Evolutionary conservation across 2,888 invertebrate genomes (phyloP).

Genomic region (Agriopis aurantiaria): DNA sequence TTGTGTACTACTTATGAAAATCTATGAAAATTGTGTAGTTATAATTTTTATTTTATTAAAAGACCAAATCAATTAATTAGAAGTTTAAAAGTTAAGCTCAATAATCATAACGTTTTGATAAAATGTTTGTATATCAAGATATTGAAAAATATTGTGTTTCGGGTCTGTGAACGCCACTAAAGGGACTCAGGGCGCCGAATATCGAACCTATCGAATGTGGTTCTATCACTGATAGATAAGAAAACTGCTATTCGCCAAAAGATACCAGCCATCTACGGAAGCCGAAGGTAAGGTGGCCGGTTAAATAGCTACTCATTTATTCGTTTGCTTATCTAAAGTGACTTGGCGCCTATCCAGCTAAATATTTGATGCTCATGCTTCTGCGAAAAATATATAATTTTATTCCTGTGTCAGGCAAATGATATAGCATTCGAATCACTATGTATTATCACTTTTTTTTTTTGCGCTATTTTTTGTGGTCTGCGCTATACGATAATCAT

Average conservation of each 20-base stretch:
- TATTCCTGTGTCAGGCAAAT: not conserved
- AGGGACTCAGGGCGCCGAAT: conserved; percentile 4
- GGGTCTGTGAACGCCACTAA: not conserved
- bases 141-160: not conserved
- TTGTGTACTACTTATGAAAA: too few species aligned
- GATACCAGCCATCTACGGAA: conserved; percentile 14
- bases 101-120: not conserved
- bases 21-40: too few species aligned
- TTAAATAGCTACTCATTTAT: conserved; percentile 36
- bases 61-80: too few species aligned
- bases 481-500: too few species aligned
- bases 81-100: too few species aligned
- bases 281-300: conserved; percentile 33
- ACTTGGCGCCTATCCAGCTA: conserved; percentile 33
- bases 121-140: not conserved
- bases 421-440: too few species aligned
- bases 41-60: too few species aligned
- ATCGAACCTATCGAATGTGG: conserved; percentile 15
- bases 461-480: too few species aligned
- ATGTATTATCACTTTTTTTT: too few species aligned
- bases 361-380: conserved; percentile 23
- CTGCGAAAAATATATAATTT: conserved; percentile 25
- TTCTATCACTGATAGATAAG: conserved; percentile 20
- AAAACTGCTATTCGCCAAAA: conserved; percentile 22
- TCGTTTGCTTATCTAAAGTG: conserved; percentile 39